Percentiles rank a stretch among this genome's conserved stretches.
Conservation (phyloP, 2,797 vertebrate genomes). For the Tauraco hartlaubi region DNA sequence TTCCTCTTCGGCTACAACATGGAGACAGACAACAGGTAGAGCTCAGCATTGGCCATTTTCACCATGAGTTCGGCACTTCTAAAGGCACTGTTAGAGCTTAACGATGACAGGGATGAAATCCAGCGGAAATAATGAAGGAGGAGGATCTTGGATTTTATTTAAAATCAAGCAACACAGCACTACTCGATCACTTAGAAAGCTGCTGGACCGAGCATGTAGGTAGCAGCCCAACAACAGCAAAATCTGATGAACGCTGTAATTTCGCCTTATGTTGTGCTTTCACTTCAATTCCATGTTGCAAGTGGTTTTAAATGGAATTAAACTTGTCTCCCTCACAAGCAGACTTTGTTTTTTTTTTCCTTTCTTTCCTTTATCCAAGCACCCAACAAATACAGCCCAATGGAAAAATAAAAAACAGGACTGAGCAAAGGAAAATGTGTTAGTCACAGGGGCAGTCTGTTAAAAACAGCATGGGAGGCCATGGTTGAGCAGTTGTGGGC, state of each 20-base stretch:
- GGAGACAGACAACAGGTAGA: neutral
- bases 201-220: neutral
- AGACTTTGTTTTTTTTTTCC: neutral
- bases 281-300: neutral
- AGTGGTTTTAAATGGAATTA: neutral
- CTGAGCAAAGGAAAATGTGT: neutral
- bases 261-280: neutral
- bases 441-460: neutral
- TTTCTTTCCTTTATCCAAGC: neutral
- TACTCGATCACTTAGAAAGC: neutral
- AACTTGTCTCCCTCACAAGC: neutral
- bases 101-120: neutral
- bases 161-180: neutral
- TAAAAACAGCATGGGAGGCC: neutral
- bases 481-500: neutral
- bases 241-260: neutral
- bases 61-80: neutral
- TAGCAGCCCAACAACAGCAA: neutral
- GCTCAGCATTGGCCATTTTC: neutral
- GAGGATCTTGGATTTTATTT: neutral
- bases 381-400: neutral
- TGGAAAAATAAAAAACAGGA: neutral
- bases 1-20: neutral
- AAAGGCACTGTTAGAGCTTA: neutral
- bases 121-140: neutral